Conservation (phyloP, 1,140 invertebrate genomes). For the Heterodera carotae region DNA sequence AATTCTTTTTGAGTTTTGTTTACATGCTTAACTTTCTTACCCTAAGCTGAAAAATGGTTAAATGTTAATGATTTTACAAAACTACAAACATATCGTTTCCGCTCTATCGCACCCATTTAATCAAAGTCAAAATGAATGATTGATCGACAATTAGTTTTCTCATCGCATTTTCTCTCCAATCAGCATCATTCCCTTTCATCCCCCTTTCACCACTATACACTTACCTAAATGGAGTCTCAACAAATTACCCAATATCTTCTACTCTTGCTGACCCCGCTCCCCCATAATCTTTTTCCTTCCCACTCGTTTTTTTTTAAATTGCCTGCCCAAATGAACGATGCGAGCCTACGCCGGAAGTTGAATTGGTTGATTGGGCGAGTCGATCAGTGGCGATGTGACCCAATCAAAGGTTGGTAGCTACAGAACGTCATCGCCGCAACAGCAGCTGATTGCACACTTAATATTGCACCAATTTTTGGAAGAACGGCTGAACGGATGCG, state of each 20-base stretch:
- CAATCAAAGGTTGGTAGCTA: not conserved
- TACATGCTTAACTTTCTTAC: no score
- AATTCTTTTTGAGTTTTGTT: no score
- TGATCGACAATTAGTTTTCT: not conserved
- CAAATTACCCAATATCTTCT: not conserved
- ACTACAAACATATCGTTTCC: no score
- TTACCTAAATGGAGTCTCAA: not conserved
- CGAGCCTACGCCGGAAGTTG: not conserved
- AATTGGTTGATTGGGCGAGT: constrained; percentile 2
- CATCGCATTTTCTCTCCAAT: not conserved
- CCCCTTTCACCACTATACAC: not conserved
- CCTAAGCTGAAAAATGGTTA: no score
- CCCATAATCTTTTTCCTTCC: not conserved
- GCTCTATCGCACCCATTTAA: not conserved
- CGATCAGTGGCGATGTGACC: constrained; percentile 4
- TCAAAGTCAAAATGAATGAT: not conserved
- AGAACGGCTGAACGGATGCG: not conserved
- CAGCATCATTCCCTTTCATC: not conserved
- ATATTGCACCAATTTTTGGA: constrained; percentile 13
- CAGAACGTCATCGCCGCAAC: not conserved
- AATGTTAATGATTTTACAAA: no score
- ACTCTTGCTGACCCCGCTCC: not conserved
- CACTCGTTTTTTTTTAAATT: not conserved
- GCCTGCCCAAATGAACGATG: constrained; percentile 8
- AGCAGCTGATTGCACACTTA: not conserved